phyloP scores from a whole-genome alignment of 2,888 invertebrate species.

The Phyllotreta cruciferae region DNA sequence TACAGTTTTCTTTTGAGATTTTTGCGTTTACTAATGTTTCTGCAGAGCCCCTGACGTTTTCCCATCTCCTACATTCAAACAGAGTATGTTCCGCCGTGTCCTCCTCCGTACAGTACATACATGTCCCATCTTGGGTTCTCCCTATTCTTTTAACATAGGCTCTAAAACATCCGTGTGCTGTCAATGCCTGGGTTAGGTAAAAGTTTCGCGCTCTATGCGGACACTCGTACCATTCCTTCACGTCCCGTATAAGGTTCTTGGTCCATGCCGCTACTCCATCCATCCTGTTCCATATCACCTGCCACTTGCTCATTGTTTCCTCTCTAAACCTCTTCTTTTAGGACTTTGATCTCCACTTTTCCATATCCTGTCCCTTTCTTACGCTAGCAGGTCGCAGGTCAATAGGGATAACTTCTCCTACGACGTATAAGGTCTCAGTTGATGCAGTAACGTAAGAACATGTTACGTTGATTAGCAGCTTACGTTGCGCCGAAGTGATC shows the following conservation, averaged over 20 bases:
- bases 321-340: too few relatives aligned
- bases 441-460: slow-evolving; percentile 2
- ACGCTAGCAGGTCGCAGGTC: slow-evolving; percentile 1
- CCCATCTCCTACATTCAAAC: not conserved
- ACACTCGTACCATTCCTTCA: not conserved
- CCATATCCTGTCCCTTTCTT: slow-evolving; percentile 7
- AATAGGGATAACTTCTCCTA: not conserved
- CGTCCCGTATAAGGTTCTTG: slow-evolving; percentile 2
- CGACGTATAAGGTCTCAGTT: not conserved
- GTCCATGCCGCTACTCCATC: slow-evolving; percentile 5
- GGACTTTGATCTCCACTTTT: not conserved
- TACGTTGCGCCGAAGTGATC: too few relatives aligned
- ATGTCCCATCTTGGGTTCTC: not conserved
- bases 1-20: too few relatives aligned
- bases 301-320: not conserved
- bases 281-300: not conserved
- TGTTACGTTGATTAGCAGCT: not conserved
- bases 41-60: not conserved
- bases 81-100: slow-evolving; percentile 1
- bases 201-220: not conserved
- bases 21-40: too few relatives aligned
- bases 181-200: not conserved
- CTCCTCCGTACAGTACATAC: not conserved
- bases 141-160: not conserved
- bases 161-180: not conserved